Base-by-base conservation (phyloP, 2,888 invertebrate species). In the Entomobrya proxima region DNA sequence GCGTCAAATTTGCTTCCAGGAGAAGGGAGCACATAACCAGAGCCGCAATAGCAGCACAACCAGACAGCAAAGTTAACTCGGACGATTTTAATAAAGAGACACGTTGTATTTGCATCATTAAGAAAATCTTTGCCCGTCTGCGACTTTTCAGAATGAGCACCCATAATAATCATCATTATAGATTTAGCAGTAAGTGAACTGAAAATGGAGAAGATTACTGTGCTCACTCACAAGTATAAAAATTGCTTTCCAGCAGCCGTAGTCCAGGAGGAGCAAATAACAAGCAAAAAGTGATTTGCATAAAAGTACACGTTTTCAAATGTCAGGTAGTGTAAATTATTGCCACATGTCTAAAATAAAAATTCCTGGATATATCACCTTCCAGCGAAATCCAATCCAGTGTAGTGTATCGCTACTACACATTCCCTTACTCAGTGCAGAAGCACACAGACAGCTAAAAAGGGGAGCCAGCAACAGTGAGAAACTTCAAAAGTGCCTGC, bases 351-450 rank as follows among this genome's bases (percentile, higher is more conserved):
- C 37, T 18, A 37, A 35, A 64, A 35, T 64, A 64, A 64, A 64
- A 37, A 64, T 37, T 74, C 50, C 72, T 32, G 52, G 75, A 75
- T 75, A 75, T 52, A 75, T 75, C 75, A 75, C 75, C 75, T 75
- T 75, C 75, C 75, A 75, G 75, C 75, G 21, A 64, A 35, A 64
- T 64, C 64, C 37, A 64, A n/a, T n/a, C n/a, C n/a, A n/a, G n/a
- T n/a, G n/a, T n/a, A n/a, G n/a, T n/a, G n/a, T n/a, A n/a, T n/a
- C n/a, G 21, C 21, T 35, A 37, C n/a, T 24, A 58, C 58, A 21
- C n/a, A n/a, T n/a, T n/a, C n/a, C n/a, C n/a, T n/a, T n/a, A 58
- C 21, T 32, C 40, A 67, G 40, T 3, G 35, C 58, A 27, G 24
- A 2, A 37, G 35, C 30, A 30, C 15, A 11, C 27, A 7, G 7